Evolutionary conservation across 1,140 invertebrate species (phyloP).

Genomic region (Brachionus sp.): DNA sequence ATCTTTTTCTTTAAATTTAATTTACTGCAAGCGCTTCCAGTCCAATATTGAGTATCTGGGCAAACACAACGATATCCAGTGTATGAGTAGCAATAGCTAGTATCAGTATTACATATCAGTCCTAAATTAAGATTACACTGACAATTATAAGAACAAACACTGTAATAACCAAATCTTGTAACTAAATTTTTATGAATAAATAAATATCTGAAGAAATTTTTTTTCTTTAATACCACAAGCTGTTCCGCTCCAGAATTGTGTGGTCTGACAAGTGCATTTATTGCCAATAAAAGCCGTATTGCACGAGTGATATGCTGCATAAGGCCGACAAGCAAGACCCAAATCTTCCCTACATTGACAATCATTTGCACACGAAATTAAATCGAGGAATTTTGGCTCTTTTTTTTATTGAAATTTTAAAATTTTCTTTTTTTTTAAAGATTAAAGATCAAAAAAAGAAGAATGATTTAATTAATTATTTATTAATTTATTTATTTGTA

Average conservation of each 20-base stretch:
- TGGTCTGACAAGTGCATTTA: not conserved
- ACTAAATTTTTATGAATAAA: not conserved
- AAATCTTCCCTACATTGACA: conserved; percentile 8
- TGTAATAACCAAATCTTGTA: not conserved
- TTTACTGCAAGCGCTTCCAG: no score
- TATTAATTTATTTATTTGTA: no score
- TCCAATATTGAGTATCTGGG: not conserved
- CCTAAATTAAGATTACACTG: not conserved
- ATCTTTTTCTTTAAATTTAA: no score
- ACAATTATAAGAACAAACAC: not conserved
- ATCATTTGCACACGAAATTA: not conserved
- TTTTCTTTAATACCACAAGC: not conserved
- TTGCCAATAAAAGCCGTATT: not conserved
- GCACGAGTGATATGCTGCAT: not conserved
- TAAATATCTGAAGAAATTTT: not conserved
- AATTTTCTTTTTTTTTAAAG: no score
- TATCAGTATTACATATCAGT: not conserved
- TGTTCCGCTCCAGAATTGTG: not conserved
- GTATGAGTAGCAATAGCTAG: not conserved
- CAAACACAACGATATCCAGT: not conserved
- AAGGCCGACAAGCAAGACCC: not conserved
- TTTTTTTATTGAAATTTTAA: no score
- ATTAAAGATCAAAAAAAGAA: no score
- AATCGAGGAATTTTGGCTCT: not conserved
- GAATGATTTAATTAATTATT: no score